Conservation (phyloP, 1,140 invertebrate species). For the Drosophila sucinea region DNA sequence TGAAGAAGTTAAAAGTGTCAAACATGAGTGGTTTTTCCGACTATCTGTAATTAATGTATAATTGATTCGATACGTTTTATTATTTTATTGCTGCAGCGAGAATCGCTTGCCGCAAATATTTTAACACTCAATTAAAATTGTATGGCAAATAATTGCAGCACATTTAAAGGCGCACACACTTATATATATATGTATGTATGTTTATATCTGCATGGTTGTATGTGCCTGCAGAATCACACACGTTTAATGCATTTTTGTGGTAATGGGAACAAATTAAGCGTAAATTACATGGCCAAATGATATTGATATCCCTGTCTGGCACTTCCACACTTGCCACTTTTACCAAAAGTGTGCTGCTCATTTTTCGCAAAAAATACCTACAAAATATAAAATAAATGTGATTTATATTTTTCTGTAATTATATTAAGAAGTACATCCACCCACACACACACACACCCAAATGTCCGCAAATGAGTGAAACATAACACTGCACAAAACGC, state of each 20-base stretch:
- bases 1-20: background rate
- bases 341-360: constrained; percentile 47
- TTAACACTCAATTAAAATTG: constrained; percentile 79
- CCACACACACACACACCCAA: constrained; percentile 49
- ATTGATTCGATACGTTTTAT: constrained; percentile 18
- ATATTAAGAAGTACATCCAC: constrained; percentile 57
- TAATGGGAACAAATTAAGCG: constrained; percentile 79
- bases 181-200: background rate
- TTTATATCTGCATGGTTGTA: background rate
- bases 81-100: constrained; percentile 33
- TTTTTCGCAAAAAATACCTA: constrained; percentile 14
- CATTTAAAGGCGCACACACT: constrained; percentile 64
- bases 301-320: constrained; percentile 58
- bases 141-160: constrained; percentile 75
- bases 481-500: constrained; percentile 4
- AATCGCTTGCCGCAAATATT: constrained; percentile 68
- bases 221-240: constrained; percentile 4
- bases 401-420: constrained; percentile 68
- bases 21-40: background rate
- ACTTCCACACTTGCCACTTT: constrained; percentile 23
- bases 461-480: constrained; percentile 49
- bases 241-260: constrained; percentile 77
- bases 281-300: constrained; percentile 68
- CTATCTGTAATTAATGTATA: constrained; percentile 12
- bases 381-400: constrained; percentile 44